Evolutionary conservation across 2,113 vertebrate genomes (phyloP).

Genomic region (Microcebus griseorufus): DNA sequence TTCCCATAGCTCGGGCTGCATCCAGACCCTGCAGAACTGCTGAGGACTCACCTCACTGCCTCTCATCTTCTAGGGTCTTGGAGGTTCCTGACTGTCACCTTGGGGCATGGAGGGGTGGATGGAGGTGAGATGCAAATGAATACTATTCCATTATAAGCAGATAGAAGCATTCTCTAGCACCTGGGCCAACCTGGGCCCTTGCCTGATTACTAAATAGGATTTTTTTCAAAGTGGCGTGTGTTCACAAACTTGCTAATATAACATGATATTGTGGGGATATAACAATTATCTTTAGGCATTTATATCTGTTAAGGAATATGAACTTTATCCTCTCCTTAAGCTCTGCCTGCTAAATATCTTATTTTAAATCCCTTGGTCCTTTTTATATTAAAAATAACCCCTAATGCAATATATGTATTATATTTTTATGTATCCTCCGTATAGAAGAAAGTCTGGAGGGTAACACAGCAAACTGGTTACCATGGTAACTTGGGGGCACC

Average conservation of each 20-base stretch:
- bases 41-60: neutral
- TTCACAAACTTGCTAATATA: neutral
- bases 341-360: neutral
- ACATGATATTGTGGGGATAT: neutral
- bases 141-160: neutral
- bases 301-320: neutral
- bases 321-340: neutral
- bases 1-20: neutral
- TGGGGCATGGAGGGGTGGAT: neutral
- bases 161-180: neutral
- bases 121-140: neutral
- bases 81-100: neutral
- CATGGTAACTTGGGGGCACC: neutral
- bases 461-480: neutral
- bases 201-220: neutral
- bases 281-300: neutral
- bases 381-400: neutral
- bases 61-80: neutral
- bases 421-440: neutral
- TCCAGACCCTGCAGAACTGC: neutral
- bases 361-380: neutral
- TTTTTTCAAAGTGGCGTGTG: neutral
- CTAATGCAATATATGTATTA: neutral
- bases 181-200: neutral
- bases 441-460: neutral